Conservation (phyloP, 2,113 vertebrate genomes). For the Poeciliopsis turrubarensis region DNA sequence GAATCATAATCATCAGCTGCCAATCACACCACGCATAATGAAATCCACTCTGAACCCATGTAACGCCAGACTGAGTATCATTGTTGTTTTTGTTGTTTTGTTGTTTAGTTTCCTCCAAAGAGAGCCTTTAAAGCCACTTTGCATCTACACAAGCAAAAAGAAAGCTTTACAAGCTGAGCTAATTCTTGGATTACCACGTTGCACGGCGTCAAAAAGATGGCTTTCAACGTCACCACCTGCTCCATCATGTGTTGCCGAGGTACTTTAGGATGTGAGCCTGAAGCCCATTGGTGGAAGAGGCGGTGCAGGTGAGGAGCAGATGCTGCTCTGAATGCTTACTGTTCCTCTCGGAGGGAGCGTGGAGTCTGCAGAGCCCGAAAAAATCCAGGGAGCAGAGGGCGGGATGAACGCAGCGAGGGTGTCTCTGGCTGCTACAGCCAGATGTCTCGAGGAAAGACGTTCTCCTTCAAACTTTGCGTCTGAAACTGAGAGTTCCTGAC, state of each 20-base stretch:
- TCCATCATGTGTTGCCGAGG: slow-evolving; percentile 43
- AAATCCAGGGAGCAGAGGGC: slow-evolving; percentile 16
- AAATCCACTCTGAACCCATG: slow-evolving; percentile 56
- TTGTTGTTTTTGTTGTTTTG: not conserved
- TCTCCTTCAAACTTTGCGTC: not conserved
- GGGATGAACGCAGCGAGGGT: slow-evolving; percentile 21
- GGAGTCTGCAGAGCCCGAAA: slow-evolving; percentile 11
- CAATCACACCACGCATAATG: slow-evolving; percentile 65
- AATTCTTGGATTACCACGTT: slow-evolving; percentile 5
- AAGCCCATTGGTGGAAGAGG: slow-evolving; percentile 35
- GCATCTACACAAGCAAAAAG: not conserved
- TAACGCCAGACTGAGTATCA: slow-evolving; percentile 25
- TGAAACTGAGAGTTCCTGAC: slow-evolving; percentile 19
- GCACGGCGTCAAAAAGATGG: slow-evolving; percentile 24
- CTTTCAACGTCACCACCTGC: slow-evolving; percentile 48
- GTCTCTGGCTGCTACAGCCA: slow-evolving; percentile 36
- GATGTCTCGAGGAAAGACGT: slow-evolving; percentile 40
- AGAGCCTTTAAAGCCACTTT: not conserved
- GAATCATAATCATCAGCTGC: slow-evolving; percentile 75
- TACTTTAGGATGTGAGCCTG: slow-evolving; percentile 47
- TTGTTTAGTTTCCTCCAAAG: not conserved
- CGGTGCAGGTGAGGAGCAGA: slow-evolving; percentile 51
- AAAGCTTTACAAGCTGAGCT: not conserved
- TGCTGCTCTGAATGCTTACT: slow-evolving; percentile 60
- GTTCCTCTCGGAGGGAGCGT: slow-evolving; percentile 41